Base-by-base conservation (phyloP, 2,888 invertebrate genomes). In the Eristalinus aeneus region DNA sequence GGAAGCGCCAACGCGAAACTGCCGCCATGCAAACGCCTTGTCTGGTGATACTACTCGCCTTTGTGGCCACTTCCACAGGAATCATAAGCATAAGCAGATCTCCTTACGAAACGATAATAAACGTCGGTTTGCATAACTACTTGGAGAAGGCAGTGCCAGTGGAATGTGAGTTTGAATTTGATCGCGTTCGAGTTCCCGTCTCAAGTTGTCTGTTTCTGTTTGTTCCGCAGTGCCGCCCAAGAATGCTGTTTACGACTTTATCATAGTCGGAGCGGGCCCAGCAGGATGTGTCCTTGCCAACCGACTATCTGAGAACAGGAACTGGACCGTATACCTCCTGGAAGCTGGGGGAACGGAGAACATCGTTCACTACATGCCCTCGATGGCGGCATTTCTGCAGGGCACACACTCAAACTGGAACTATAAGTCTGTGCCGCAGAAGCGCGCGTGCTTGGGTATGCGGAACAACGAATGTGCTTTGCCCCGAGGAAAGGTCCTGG, bases 241-340 rank as follows among this genome's bases (percentile, higher is more conserved):
- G 88, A 93, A 90, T 83, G 94, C 94, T 0, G 94, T 94, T 34
- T 97, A 97, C 89, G 97, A 97, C 91, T 97, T 97, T 90, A 96
- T 97, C 86, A 93, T 97, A 60, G 95, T 97, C 11, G 97, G 97
- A 4, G 96, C 95, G 0, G 97, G 97, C 32, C 97, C 97, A 5
- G 97, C 97, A 90, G 97, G 97, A 60, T 90, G 92, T 85, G 92
- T 92, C 1, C 78, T 93, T 32, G 93, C 93, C 2, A 92, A 92
- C 77, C 91, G 93, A 1, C 90, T 93, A 61, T 90, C 92, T 0
- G 93, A 93, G 89, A 91, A 92, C 87, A 91, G 90, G 54, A 89
- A 92, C 3, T 93, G 93, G 93, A 92, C 90, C 3, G 93, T 94
- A 1, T 91, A 94, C 22, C 89, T 94, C 0, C 89, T 94, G 9